Base-by-base conservation (phyloP, 1,140 invertebrate species). In the Choristoneura fumiferana region DNA sequence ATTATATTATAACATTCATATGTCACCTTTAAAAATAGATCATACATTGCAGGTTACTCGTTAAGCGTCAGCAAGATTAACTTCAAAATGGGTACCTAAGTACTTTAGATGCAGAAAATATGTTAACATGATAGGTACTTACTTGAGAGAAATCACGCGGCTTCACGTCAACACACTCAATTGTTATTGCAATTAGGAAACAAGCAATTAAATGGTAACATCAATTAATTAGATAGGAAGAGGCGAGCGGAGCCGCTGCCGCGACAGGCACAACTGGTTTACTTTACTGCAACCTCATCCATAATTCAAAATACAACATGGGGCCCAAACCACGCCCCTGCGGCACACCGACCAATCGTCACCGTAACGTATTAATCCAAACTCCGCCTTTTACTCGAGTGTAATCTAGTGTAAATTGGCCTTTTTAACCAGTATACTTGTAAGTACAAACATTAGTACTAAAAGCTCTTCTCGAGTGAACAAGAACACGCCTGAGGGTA, bases 291-390 rank as follows among this genome's bases (percentile, higher is more conserved):
- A 74, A 76, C 62, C 72, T 88, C 82, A 87, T 87, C 84, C 82
- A 87, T 88, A 84, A 88, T 85, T 85, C 83, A 85, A 86, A 29
- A 87, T 80, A 86, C 76, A 87, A 86, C 80, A 88, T 86, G 84
- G 84, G 81, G 56, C 71, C 81, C 76, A 74, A 67, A 81, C 83
- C 62, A 75, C 83, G 85, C 85, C 85, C 85, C 81, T 81, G 83
- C 49, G 72, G 68, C 62, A 81, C 73, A 73, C 71, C 76, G 70
- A 72, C 85, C 83, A 86, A 86, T 85, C 73, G 80, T 72, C 70
- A 79, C 70, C 38, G 68, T 61, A 78, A 68, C 70, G 72, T 57
- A 60, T 62, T 64, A 63, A 69, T 59, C 63, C 64, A 63, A 78
- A 81, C 78, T 81, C 81, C 83, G 81, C 84, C 83, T 79, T 78